phyloP scores from a whole-genome alignment of 2,888 invertebrate species.

The Drosophila melanosoma region DNA sequence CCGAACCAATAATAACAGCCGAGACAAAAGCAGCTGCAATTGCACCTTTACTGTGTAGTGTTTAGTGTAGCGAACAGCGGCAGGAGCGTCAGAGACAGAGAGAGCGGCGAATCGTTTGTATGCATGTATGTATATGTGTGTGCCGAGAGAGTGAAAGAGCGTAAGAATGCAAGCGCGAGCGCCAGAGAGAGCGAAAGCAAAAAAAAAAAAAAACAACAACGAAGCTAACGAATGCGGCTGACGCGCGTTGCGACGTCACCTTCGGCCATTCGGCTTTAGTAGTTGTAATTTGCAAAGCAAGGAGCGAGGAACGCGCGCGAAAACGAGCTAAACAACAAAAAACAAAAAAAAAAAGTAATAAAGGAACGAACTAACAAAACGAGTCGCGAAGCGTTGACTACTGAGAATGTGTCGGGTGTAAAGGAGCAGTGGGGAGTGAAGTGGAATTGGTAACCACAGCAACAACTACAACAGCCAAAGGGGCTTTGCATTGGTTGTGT shows the following conservation, averaged over 20 bases:
- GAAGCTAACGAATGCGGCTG: slow-evolving; percentile 48
- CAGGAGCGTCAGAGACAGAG: slow-evolving; percentile 28
- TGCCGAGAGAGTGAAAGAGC: slow-evolving; percentile 6
- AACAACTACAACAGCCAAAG: slow-evolving; percentile 39
- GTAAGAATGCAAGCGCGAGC: slow-evolving; percentile 13
- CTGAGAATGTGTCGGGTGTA: slow-evolving; percentile 23
- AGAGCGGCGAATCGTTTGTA: slow-evolving; percentile 1
- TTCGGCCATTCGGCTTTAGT: slow-evolving; percentile 63
- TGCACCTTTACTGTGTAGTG: slow-evolving; percentile 67
- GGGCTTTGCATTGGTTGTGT: slow-evolving; percentile 4
- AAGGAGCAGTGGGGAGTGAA: slow-evolving; percentile 9
- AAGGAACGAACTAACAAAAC: slow-evolving; percentile 34
- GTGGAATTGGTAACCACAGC: slow-evolving; percentile 56
- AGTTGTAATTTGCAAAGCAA: slow-evolving; percentile 80
- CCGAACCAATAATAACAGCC: slow-evolving; percentile 56
- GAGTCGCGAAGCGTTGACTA: slow-evolving; percentile 32
- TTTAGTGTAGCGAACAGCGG: slow-evolving; percentile 15
- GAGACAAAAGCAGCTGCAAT: slow-evolving; percentile 79
- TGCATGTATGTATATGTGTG: neutral
- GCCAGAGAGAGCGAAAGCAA: slow-evolving; percentile 24
- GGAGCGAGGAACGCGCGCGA: slow-evolving; percentile 77
- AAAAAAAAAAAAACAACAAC: slow-evolving; percentile 14
- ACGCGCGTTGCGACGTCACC: slow-evolving; percentile 66
- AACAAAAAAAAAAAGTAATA: slow-evolving; percentile 39
- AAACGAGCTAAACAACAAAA: slow-evolving; percentile 61